Conservation (phyloP, 2,113 vertebrate species). For the Noturus placidus region DNA sequence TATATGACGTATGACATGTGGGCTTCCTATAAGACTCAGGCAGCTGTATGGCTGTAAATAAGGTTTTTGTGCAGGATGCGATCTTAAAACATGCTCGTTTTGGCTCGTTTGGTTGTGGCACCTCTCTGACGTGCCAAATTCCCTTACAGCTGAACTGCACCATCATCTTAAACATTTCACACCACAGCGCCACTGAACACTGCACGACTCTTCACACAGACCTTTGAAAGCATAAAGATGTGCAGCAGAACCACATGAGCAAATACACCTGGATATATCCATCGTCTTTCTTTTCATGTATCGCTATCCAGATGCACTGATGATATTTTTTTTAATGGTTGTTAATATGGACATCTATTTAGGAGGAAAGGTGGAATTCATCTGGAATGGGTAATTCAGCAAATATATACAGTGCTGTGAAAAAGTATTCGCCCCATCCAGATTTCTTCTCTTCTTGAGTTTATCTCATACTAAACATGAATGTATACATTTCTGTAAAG, state of each 20-base stretch:
- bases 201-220: neutral
- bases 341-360: no score
- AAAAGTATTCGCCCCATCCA: no score
- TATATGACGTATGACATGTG: neutral
- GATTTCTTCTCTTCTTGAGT: no score
- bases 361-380: no score
- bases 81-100: neutral
- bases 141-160: neutral
- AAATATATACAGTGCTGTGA: no score
- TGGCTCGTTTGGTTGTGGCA: neutral
- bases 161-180: neutral
- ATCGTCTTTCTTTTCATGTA: neutral
- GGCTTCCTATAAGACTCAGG: neutral
- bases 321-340: no score
- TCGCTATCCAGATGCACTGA: no score
- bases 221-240: neutral
- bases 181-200: neutral
- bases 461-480: no score
- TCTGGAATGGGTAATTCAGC: no score
- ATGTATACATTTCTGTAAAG: no score
- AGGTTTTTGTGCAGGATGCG: neutral
- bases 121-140: constrained; percentile 47
- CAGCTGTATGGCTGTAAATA: neutral
- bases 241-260: neutral
- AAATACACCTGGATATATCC: neutral